Evolutionary conservation across 2,888 invertebrate species (phyloP), one percentile per base, ranked within the genome.

Genomic region (Chrysolina americana): DNA sequence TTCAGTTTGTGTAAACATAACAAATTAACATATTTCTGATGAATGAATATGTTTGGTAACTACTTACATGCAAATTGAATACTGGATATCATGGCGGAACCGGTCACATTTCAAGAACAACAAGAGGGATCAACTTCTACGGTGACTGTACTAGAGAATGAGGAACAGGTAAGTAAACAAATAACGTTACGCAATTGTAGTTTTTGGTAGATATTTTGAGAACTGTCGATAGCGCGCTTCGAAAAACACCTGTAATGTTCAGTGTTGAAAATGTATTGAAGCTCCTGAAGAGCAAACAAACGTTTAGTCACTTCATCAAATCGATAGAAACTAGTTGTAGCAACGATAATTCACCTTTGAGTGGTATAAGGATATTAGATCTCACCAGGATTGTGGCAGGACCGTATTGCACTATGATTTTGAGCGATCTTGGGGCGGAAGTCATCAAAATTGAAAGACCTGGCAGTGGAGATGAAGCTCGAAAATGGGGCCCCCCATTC

Each of bases 401-500:
- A 0, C 98, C 98, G 0, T 96, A 94, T 85, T 98, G 98, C 86
- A 95, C 98, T 0, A 97, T 98, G 98, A 92, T 96, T 70, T 89
- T 99, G 23, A 95, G 95, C 1, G 98, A 98, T 89, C 89, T 98
- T 75, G 98, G 98, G 0, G 98, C 98, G 0, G 96, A 97, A 85
- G 91, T 98, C 0, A 93, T 97, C 65, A 98, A 98, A 91, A 92
- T 99, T 50, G 98, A 99, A 87, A 92, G 93, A 80, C 94, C 97
- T 0, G 93, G 90, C 0, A 89, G 89, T 1, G 96, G 96, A 0
- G 98, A 98, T 87, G 98, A 98, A 83, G 92, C 96, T 0, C 90
- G 98, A 66, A 92, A 93, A 76, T 99, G 98, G 98, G 97, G 97
- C 0, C 98, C 98, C 0, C 98, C 98, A 0, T 97, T 95, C 85